Evolutionary conservation across 2,797 vertebrate genomes (phyloP).

Genomic region (Myotis findleyi): DNA sequence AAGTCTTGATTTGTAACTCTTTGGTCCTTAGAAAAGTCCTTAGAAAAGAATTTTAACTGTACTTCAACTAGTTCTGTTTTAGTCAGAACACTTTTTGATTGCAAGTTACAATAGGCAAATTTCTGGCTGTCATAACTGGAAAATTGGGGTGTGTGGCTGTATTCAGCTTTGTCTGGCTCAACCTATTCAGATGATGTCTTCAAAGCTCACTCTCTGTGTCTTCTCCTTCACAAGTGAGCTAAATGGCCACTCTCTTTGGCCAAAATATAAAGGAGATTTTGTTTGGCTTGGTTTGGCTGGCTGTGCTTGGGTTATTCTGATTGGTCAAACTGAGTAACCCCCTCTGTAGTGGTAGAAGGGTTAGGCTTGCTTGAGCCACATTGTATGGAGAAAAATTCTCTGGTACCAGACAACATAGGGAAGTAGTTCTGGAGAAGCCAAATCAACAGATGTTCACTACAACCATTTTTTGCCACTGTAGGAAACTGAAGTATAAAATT

Average conservation of each 20-base stretch:
- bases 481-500: background rate
- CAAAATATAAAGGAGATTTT: conserved; percentile 1
- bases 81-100: background rate
- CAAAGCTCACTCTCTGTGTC: background rate
- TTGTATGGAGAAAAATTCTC: background rate
- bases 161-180: background rate
- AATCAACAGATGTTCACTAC: background rate
- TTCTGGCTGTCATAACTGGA: background rate
- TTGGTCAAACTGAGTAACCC: background rate
- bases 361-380: background rate
- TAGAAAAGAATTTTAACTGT: background rate
- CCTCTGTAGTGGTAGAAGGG: background rate
- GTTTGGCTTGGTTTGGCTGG: background rate
- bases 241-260: background rate
- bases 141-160: background rate
- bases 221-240: background rate
- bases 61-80: conserved; percentile 10
- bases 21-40: background rate
- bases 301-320: background rate
- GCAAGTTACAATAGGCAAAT: background rate
- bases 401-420: background rate
- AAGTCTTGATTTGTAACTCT: background rate
- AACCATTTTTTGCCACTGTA: background rate
- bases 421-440: background rate
- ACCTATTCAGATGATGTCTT: background rate